Conservation (phyloP, 2,797 vertebrate species). For the Periophthalmus magnuspinnatus region DNA sequence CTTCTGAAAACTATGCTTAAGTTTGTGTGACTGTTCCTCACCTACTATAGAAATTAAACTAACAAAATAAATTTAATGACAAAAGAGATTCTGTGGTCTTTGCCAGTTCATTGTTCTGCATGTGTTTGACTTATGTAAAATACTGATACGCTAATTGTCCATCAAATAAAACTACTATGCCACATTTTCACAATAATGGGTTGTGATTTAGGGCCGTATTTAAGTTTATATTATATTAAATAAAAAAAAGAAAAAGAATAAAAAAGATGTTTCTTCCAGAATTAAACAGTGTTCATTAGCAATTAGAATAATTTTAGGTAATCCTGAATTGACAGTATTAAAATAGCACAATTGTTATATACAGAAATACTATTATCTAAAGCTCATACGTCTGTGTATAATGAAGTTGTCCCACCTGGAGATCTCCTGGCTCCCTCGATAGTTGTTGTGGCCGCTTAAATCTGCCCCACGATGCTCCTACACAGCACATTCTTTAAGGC, state of each 20-base stretch:
- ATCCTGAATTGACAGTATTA: no score
- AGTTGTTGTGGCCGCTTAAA: conserved; percentile 70
- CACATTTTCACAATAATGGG: neutral
- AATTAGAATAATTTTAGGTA: no score
- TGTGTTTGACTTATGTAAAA: conserved; percentile 1
- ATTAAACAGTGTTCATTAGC: no score
- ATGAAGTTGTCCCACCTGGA: conserved; percentile 26
- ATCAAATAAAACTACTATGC: conserved; percentile 23
- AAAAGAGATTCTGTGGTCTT: conserved; percentile 48
- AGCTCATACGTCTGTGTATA: neutral
- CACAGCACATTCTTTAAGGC: conserved; percentile 25
- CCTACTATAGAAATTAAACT: conserved; percentile 85
- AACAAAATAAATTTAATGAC: conserved; percentile 85
- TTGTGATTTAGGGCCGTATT: neutral
- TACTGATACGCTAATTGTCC: conserved; percentile 11
- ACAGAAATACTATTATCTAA: neutral
- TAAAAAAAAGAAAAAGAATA: neutral
- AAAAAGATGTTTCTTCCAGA: neutral
- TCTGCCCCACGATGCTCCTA: conserved; percentile 20
- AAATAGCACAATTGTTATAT: neutral
- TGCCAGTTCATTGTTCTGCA: conserved; percentile 23
- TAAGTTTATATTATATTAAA: neutral
- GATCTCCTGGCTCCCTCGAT: conserved; percentile 59
- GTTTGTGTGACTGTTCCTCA: conserved; percentile 81
- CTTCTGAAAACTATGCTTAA: conserved; percentile 82